Base-by-base conservation (phyloP, 2,888 invertebrate species). In the Abrostola triplasia region DNA sequence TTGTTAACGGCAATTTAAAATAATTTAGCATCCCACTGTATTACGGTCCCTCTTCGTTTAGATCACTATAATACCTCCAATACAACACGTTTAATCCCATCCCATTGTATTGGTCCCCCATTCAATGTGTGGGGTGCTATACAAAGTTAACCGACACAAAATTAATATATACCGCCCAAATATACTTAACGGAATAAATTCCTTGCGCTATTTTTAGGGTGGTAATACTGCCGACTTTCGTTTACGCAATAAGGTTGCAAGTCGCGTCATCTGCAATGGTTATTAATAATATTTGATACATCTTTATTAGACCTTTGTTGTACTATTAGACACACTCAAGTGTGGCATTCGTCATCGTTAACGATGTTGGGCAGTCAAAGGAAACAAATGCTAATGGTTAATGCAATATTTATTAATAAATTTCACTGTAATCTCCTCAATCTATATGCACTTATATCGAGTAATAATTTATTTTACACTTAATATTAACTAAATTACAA, bases 391-490 rank as follows among this genome's bases (percentile, higher is more conserved):
- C 6, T 77, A 91, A 88, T 92, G 92, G 90, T 91, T 93, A 94
- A 93, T 94, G 92, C 92, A 90, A 90, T 93, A 93, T 94, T 94
- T 94, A 94, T 93, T 94, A 91, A 90, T 93, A 92, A 93, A 90
- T 92, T 93, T 94, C 93, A 93, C 92, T 92, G 92, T 93, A 89
- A 90, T 92, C 88, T 92, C 86, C 88, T 91, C 93, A 90, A 89
- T 91, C 92, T 93, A 92, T 93, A 90, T 90, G 89, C 90, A 90
- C 92, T 93, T 93, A 92, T 79, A 84, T 85, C 82, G 83, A 91
- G 84, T 90, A 93, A 94, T 94, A 93, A 92, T 93, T 93, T 94
- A 94, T 92, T 91, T 91, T 93, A 94, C 92, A 92, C 87, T 90
- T 92, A 92, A 78, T 72, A 84, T 80, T 79, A 76, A 81, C 83